These are phyloP conservation scores for Lathronympha strigana DNA, from an alignment of 2,888 invertebrate species.

Conservation along the genomic window DNA sequence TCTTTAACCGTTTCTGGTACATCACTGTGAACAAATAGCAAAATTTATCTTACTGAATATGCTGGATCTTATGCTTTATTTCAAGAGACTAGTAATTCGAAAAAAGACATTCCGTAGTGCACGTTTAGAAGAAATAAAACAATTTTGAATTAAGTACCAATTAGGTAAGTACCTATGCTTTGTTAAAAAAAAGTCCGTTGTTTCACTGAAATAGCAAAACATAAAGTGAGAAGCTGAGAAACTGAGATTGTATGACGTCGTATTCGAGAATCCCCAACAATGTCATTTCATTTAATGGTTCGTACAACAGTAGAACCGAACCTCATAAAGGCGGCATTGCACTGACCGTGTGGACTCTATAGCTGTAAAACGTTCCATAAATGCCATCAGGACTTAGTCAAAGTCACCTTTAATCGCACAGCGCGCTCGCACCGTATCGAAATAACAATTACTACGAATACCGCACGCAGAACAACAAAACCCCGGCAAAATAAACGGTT, in stretches of 20 bases:
- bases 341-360: conserved; percentile 24
- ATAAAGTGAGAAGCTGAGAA: background rate
- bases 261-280: conserved; percentile 1
- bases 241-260: background rate
- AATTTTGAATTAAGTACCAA: too few relatives aligned
- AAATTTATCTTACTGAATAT: background rate
- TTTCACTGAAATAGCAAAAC: background rate
- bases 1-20: conserved; percentile 95
- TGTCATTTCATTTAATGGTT: conserved; percentile 23
- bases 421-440: conserved; percentile 64
- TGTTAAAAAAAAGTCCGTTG: too few relatives aligned
- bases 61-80: too few relatives aligned
- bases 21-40: conserved; percentile 84
- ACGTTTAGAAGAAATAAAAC: too few relatives aligned
- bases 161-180: too few relatives aligned
- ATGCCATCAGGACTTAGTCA: conserved; percentile 31
- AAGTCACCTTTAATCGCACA: conserved; percentile 40
- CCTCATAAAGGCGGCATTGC: conserved; percentile 18
- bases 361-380: conserved; percentile 28
- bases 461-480: conserved; percentile 67
- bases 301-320: conserved; percentile 4
- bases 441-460: conserved; percentile 68
- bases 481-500: conserved; percentile 66
- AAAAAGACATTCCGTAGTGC: too few relatives aligned
- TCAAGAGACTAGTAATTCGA: too few relatives aligned